Evolutionary conservation across 2,113 vertebrate species (phyloP).

Genomic region (Corvus cornix): DNA sequence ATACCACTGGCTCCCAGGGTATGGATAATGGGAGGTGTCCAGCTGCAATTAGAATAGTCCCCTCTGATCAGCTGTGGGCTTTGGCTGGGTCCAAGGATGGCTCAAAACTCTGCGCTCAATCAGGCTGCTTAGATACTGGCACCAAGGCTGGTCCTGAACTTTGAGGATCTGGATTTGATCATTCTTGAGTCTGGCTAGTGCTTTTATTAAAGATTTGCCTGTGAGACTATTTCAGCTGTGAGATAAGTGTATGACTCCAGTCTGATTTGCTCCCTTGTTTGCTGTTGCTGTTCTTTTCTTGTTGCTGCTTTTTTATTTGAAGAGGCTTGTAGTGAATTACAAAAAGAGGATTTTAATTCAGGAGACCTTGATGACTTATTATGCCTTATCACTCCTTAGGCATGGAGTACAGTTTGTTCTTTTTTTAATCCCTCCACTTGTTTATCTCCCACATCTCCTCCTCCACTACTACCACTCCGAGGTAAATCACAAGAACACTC

Average conservation of each 20-base stretch:
- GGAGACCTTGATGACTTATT: conserved; percentile 52
- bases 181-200: not conserved
- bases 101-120: not conserved
- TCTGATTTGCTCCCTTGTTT: conserved; percentile 20
- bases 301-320: conserved; percentile 25
- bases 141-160: not conserved
- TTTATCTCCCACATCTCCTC: conserved; percentile 60
- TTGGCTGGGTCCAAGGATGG: not conserved
- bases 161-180: not conserved
- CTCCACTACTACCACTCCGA: conserved; percentile 42
- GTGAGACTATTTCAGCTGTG: conserved; percentile 22
- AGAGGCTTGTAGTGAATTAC: conserved; percentile 49
- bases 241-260: not conserved
- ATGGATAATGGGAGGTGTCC: not conserved
- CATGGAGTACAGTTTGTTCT: conserved; percentile 23
- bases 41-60: not conserved
- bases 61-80: not conserved
- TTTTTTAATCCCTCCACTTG: conserved; percentile 30
- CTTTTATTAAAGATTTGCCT: not conserved
- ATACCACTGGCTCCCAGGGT: not conserved
- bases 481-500: conserved; percentile 49
- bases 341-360: conserved; percentile 56
- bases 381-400: conserved; percentile 17
- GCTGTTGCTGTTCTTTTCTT: not conserved
- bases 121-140: not conserved